Conservation (phyloP, 2,113 vertebrate genomes). For the Lynx canadensis region DNA sequence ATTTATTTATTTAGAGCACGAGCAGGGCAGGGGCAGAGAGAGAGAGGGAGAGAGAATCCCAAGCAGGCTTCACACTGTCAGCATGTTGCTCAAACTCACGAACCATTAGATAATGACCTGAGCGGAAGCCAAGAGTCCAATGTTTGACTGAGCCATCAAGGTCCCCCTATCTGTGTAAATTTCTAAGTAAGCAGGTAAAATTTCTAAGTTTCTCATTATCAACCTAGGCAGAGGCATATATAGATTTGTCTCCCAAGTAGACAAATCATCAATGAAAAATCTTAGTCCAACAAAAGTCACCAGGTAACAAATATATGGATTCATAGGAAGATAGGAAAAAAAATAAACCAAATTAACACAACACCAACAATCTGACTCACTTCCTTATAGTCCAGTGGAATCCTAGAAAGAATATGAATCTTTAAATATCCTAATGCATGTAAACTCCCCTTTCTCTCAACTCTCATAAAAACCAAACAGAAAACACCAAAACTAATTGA, state of each 20-base stretch:
- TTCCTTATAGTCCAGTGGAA: neutral
- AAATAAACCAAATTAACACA: neutral
- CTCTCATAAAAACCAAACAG: neutral
- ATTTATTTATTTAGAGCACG: too few relatives aligned
- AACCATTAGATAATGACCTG: too few relatives aligned
- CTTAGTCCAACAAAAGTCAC: neutral
- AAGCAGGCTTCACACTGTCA: too few relatives aligned
- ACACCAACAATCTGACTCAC: neutral
- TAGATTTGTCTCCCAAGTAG: neutral
- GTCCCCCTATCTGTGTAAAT: neutral
- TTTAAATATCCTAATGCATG: neutral
- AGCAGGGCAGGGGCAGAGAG: too few relatives aligned
- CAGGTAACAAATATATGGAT: neutral
- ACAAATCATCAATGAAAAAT: neutral
- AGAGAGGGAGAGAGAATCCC: too few relatives aligned
- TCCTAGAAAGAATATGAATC: neutral
- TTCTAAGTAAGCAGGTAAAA: constrained; percentile 18
- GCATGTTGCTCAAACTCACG: too few relatives aligned
- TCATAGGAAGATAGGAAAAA: neutral
- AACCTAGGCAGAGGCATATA: neutral
- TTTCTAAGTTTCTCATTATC: neutral
- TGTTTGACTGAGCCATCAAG: too few relatives aligned
- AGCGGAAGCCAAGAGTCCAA: too few relatives aligned
- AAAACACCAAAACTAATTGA: neutral
- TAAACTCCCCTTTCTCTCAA: neutral